Evolutionary conservation across 2,888 invertebrate species (phyloP).

Genomic region (Cryptocheilus praepositus): DNA sequence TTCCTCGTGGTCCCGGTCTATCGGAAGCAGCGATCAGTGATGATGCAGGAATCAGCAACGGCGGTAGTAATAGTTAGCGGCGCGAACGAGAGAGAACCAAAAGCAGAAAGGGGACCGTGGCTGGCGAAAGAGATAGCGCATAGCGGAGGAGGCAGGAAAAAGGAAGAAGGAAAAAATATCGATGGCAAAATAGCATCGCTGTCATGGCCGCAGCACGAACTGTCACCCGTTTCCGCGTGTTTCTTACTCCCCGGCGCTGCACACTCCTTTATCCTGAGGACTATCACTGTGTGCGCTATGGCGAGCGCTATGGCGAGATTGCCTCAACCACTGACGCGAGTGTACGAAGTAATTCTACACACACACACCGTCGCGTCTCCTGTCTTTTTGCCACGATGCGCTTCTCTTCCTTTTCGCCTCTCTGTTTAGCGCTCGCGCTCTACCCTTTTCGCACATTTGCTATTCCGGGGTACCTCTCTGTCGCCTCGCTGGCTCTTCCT

Average conservation of each 20-base stretch:
- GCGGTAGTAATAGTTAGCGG: constrained; percentile 38
- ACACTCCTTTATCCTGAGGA: constrained; percentile 58
- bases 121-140: constrained; percentile 37
- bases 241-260: constrained; percentile 64
- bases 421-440: constrained; percentile 3
- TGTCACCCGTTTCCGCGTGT: constrained; percentile 73
- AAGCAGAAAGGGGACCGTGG: constrained; percentile 21
- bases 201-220: constrained; percentile 71
- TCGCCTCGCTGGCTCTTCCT: not conserved
- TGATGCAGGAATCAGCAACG: constrained; percentile 51
- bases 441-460: not conserved
- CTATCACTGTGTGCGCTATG: constrained; percentile 37
- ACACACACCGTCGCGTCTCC: not conserved
- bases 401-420: constrained; percentile 4
- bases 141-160: constrained; percentile 28
- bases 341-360: not conserved
- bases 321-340: constrained; percentile 25
- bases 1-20: constrained; percentile 51
- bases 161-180: constrained; percentile 52
- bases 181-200: constrained; percentile 69
- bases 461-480: not conserved
- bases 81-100: not conserved
- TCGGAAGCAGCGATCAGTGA: constrained; percentile 64
- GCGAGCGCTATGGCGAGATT: constrained; percentile 38
- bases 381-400: too few relatives aligned